A percentile compares a stretch with the other conserved stretches of the same genome.
Evolutionary conservation across 2,888 invertebrate species (phyloP).

Genomic region (Steromphala cineraria): DNA sequence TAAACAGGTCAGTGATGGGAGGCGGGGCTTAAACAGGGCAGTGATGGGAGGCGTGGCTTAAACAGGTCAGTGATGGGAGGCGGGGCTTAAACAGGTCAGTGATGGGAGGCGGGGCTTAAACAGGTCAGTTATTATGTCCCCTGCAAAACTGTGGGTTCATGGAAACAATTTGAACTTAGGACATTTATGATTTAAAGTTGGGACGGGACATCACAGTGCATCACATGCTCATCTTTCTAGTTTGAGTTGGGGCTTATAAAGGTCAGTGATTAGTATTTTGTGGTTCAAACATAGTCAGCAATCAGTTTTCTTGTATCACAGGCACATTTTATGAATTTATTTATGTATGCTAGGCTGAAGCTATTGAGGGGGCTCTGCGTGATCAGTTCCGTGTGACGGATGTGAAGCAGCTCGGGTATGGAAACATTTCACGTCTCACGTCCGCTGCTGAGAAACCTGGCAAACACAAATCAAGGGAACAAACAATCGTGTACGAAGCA

Average conservation of each 20-base stretch:
- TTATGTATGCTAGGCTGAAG: conserved; percentile 40
- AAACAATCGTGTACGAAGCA: conserved; percentile 60
- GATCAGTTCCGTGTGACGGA: conserved; percentile 67
- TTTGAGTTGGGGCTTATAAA: too few relatives aligned
- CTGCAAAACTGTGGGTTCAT: too few relatives aligned
- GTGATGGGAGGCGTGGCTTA: too few relatives aligned
- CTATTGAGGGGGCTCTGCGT: conserved; percentile 63
- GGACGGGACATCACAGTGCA: too few relatives aligned
- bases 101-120: conserved; percentile 46
- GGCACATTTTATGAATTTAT: neutral
- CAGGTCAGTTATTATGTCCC: too few relatives aligned
- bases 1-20: too few relatives aligned
- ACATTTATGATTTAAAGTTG: too few relatives aligned
- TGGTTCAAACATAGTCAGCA: too few relatives aligned
- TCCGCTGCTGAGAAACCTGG: conserved; percentile 51
- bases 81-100: conserved; percentile 40
- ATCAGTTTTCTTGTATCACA: neutral
- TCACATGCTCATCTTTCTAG: too few relatives aligned
- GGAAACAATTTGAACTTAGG: too few relatives aligned
- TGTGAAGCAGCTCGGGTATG: conserved; percentile 65
- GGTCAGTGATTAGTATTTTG: too few relatives aligned
- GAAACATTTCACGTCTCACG: conserved; percentile 55
- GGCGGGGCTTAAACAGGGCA: too few relatives aligned
- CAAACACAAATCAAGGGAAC: conserved; percentile 51
- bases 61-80: neutral